Conservation (phyloP, 2,797 vertebrate species). For the Poecilia wingei region DNA sequence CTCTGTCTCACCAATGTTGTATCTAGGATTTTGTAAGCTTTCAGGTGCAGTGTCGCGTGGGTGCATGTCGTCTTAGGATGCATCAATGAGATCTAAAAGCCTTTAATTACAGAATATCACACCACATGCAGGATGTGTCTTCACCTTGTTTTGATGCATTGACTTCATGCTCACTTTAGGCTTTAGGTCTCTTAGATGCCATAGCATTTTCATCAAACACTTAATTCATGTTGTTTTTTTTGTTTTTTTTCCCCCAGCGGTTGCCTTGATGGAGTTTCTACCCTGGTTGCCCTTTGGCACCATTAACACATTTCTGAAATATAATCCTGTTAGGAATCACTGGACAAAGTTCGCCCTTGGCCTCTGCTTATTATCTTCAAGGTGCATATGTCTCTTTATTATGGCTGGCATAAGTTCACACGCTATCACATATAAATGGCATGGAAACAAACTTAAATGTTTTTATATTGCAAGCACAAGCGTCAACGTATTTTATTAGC, state of each 20-base stretch:
- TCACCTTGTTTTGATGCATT: conserved; percentile 40
- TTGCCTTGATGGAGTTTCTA: conserved; percentile 25
- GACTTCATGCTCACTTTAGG: conserved; percentile 47
- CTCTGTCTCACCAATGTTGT: conserved; percentile 35
- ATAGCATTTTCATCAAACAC: conserved; percentile 16
- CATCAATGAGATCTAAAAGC: conserved; percentile 65
- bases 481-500: neutral
- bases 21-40: conserved; percentile 46
- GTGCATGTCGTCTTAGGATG: conserved; percentile 50
- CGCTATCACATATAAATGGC: conserved; percentile 7
- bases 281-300: conserved; percentile 26
- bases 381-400: conserved; percentile 49
- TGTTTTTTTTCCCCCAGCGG: conserved; percentile 19
- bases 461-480: neutral
- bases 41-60: conserved; percentile 41
- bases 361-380: conserved; percentile 61
- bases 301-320: conserved; percentile 40
- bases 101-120: conserved; percentile 70
- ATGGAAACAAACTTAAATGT: neutral
- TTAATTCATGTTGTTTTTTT: conserved; percentile 5
- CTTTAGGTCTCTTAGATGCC: neutral
- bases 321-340: conserved; percentile 51
- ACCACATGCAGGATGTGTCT: conserved; percentile 42
- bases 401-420: conserved; percentile 6
- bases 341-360: conserved; percentile 28